Evolutionary conservation across 2,888 invertebrate species (phyloP), one percentile per base, ranked within the genome.

Genomic region (Erannis defoliaria): DNA sequence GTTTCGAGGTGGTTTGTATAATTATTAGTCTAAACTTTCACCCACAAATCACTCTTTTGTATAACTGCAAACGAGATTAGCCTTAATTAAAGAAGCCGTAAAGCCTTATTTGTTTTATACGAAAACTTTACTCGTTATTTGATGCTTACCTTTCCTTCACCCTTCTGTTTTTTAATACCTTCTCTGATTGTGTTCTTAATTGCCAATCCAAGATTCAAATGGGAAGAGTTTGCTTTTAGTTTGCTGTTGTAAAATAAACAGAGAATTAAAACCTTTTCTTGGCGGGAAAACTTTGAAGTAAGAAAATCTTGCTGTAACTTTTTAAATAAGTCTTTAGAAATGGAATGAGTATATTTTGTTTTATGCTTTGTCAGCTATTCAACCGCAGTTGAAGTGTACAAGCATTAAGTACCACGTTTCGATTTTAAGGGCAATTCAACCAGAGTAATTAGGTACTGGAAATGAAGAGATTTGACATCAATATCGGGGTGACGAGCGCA

Each of bases 81-180:
- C 42, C 14, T 50, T 67, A 51, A 67, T 70, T 67, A 67, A 66
- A 68, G 66, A 55, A 74, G 65, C 67, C 59, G 59, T 64, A 62
- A 67, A 69, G 66, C 62, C 67, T 66, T 53, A 53, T 68, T 62
- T 64, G 62, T 59, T 55, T 70, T 62, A 62, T 72, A 66, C 50
- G 61, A 69, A 72, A 77, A 76, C 55, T 77, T 77, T 67, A 38
- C 68, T 71, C 64, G 62, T 73, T 75, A 72, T 72, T 72, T 48
- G 46, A 46, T 45, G 46, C 16, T 43, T 55, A 43, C 42, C 58
- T 55, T 59, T 62, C 64, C 62, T 37, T 55, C 63, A 12, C 54
- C 58, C 58, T 72, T 61, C 35, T 33, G 26, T 42, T 23, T 26
- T 45, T 68, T 61, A 68, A 51, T 38, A 45, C 51, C 54, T 68